Evolutionary conservation across 2,888 invertebrate species (phyloP).

Genomic region (Pyrgus malvae): DNA sequence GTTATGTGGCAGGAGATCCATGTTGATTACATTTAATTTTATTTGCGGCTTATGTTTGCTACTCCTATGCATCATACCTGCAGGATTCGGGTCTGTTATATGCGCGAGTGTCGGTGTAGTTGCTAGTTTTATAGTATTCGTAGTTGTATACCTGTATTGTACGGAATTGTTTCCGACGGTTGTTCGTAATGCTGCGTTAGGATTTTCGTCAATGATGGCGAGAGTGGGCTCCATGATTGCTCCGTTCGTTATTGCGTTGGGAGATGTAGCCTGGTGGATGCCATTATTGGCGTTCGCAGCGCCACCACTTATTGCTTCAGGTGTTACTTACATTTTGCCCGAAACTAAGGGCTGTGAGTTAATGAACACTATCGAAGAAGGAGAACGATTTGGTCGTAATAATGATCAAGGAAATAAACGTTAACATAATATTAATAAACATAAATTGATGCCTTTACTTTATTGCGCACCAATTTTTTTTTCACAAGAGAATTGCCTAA

Average conservation of each 20-base stretch:
- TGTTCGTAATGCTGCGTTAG: conserved; percentile 92
- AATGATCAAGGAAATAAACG: no score
- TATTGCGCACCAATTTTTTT: no score
- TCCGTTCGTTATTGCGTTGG: conserved; percentile 88
- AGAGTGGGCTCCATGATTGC: conserved; percentile 93
- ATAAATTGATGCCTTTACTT: no score
- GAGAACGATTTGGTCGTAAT: conserved; percentile 81
- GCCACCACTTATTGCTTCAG: conserved; percentile 81
- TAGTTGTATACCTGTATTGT: conserved; percentile 92
- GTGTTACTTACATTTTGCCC: conserved; percentile 84
- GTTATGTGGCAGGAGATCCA: conserved; percentile 84
- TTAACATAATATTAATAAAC: no score
- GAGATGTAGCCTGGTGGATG: conserved; percentile 75
- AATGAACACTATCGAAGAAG: conserved; percentile 91
- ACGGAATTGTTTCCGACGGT: conserved; percentile 95
- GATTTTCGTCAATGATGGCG: conserved; percentile 94
- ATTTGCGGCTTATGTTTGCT: conserved; percentile 84
- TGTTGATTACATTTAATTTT: conserved; percentile 84
- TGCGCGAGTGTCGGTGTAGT: conserved; percentile 89
- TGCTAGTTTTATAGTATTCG: conserved; percentile 91
- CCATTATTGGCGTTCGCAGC: conserved; percentile 88
- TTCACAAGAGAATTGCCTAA: no score
- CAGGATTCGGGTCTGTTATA: conserved; percentile 69
- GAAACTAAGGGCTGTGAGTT: conserved; percentile 89
- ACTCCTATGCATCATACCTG: conserved; percentile 78